These are phyloP conservation scores for Dinomys branickii DNA, from an alignment of 2,113 vertebrate species.

Conservation along the genomic window DNA sequence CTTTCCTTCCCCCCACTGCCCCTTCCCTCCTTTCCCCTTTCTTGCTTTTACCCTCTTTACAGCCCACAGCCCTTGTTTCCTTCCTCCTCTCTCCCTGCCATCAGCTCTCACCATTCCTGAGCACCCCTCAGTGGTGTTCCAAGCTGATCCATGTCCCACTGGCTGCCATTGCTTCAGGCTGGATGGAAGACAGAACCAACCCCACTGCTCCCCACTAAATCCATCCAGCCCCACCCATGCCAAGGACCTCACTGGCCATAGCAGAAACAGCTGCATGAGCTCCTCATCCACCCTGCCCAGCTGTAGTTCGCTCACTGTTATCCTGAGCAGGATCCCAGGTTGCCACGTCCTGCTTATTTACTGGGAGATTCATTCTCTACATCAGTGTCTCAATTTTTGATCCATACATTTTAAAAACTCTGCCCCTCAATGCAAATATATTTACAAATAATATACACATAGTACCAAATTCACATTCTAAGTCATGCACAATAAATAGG, in stretches of 20 bases:
- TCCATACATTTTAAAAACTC: background rate
- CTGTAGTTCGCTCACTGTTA: rapidly evolving
- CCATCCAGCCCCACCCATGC: background rate
- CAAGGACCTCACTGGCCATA: background rate
- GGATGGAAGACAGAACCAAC: background rate
- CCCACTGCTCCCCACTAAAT: background rate
- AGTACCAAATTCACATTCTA: too few relatives aligned
- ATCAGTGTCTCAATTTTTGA: background rate
- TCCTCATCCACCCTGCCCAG: rapidly evolving
- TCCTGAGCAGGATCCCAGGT: background rate
- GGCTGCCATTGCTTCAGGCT: background rate
- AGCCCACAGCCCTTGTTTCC: too few relatives aligned
- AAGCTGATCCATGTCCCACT: background rate
- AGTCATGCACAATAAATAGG: background rate
- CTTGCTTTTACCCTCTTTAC: background rate
- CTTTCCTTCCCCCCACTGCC: too few relatives aligned
- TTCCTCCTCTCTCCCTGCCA: background rate
- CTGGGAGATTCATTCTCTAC: background rate
- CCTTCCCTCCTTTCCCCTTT: too few relatives aligned
- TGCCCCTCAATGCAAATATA: background rate
- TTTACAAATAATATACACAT: background rate
- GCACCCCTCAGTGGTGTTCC: rapidly evolving
- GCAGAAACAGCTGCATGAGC: background rate
- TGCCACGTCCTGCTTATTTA: background rate
- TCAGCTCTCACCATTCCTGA: background rate